phyloP scores from a whole-genome alignment of 2,113 vertebrate genomes.

The Lepus europaeus region DNA sequence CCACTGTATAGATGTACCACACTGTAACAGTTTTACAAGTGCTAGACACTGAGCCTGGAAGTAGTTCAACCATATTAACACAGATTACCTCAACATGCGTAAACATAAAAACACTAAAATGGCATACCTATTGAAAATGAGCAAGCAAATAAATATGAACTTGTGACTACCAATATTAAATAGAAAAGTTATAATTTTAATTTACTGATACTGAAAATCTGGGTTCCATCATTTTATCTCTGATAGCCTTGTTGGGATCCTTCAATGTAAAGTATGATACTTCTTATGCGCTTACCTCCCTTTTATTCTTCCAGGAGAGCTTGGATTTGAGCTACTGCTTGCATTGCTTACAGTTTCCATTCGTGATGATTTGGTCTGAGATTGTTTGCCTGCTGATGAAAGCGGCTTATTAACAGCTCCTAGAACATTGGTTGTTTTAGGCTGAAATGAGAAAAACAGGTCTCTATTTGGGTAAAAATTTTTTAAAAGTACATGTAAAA shows the following conservation, averaged over 20 bases:
- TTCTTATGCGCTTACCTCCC: slow-evolving; percentile 90
- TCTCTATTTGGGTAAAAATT: slow-evolving; percentile 44
- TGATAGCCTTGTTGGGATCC: background rate
- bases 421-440: slow-evolving; percentile 98
- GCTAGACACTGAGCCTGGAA: background rate
- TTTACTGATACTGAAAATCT: background rate
- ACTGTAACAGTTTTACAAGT: background rate
- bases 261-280: background rate
- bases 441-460: slow-evolving; percentile 90
- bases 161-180: background rate
- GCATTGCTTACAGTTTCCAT: slow-evolving; percentile 99
- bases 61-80: background rate
- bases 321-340: slow-evolving; percentile 97
- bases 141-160: background rate
- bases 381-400: slow-evolving; percentile 96
- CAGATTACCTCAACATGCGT: background rate
- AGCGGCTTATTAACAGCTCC: slow-evolving; percentile 99
- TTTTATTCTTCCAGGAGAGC: slow-evolving; percentile 97
- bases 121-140: background rate
- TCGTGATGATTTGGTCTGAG: slow-evolving; percentile 97
- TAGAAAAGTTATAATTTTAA: background rate
- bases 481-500: slow-evolving; percentile 36
- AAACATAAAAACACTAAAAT: slow-evolving; percentile 15
- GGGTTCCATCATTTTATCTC: background rate
- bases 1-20: background rate